Evolutionary conservation across 2,888 invertebrate species (phyloP).

Genomic region (Caprella mutica): DNA sequence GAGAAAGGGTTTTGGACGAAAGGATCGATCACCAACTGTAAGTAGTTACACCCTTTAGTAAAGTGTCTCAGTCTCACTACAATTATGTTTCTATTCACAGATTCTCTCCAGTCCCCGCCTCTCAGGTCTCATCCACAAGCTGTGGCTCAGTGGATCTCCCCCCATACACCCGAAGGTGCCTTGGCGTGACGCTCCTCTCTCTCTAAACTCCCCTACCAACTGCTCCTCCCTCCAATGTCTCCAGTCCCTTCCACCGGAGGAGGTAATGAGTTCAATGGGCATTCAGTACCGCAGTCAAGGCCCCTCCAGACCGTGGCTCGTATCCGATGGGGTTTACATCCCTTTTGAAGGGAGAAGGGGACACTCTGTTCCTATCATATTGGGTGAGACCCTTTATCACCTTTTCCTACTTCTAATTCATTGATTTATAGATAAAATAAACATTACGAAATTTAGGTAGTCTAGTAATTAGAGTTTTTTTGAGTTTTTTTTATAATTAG

Average conservation of each 20-base stretch:
- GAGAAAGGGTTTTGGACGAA: too few relatives aligned
- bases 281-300: slow-evolving; percentile 52
- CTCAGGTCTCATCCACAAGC: slow-evolving; percentile 57
- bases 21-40: too few relatives aligned
- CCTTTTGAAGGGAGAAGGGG: slow-evolving; percentile 47
- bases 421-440: too few relatives aligned
- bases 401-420: slow-evolving; percentile 17
- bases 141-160: slow-evolving; percentile 59
- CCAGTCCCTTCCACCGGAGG: slow-evolving; percentile 42
- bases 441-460: too few relatives aligned
- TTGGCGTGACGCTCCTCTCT: slow-evolving; percentile 22
- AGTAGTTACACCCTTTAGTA: too few relatives aligned
- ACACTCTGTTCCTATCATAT: slow-evolving; percentile 15
- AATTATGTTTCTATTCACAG: too few relatives aligned
- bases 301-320: slow-evolving; percentile 20
- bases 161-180: slow-evolving; percentile 16
- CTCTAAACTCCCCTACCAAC: slow-evolving; percentile 14
- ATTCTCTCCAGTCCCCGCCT: slow-evolving; percentile 49
- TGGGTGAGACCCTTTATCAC: slow-evolving; percentile 16
- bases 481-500: too few relatives aligned
- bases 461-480: too few relatives aligned
- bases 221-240: slow-evolving; percentile 42
- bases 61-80: too few relatives aligned
- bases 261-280: slow-evolving; percentile 57
- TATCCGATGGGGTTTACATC: slow-evolving; percentile 36